These are phyloP conservation scores for Lithophane leautieri DNA, from an alignment of 2,888 invertebrate species.

Conservation along the genomic window DNA sequence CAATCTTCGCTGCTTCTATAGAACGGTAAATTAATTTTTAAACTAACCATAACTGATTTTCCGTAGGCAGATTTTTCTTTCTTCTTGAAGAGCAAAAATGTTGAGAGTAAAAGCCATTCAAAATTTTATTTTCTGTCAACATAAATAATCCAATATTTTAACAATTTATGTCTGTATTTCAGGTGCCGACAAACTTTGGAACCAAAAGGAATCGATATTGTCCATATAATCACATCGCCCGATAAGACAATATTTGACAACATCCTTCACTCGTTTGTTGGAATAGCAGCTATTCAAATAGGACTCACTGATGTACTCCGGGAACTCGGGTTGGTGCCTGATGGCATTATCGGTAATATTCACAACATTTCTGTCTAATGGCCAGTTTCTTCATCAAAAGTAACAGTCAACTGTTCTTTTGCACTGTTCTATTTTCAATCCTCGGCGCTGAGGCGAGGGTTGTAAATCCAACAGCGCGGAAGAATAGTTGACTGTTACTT, in stretches of 20 bases:
- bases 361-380: not conserved
- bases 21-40: constrained; percentile 73
- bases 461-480: too few relatives aligned
- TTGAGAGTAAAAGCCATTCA: not conserved
- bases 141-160: not conserved
- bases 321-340: constrained; percentile 92
- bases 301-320: constrained; percentile 85
- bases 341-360: constrained; percentile 93
- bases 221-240: constrained; percentile 91
- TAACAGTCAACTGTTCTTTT: too few relatives aligned
- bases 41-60: not conserved
- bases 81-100: not conserved
- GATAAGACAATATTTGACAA: constrained; percentile 89
- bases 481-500: too few relatives aligned
- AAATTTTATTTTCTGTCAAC: not conserved
- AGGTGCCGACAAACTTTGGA: constrained; percentile 90
- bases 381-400: too few relatives aligned
- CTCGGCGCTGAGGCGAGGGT: too few relatives aligned
- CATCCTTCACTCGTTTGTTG: constrained; percentile 87
- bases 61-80: not conserved
- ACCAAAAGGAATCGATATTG: constrained; percentile 91
- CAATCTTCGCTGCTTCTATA: constrained; percentile 90
- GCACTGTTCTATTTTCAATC: too few relatives aligned
- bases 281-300: constrained; percentile 91
- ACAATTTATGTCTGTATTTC: constrained; percentile 54